Conservation (phyloP, 2,888 invertebrate species). For the Chromoteleia sp. region DNA sequence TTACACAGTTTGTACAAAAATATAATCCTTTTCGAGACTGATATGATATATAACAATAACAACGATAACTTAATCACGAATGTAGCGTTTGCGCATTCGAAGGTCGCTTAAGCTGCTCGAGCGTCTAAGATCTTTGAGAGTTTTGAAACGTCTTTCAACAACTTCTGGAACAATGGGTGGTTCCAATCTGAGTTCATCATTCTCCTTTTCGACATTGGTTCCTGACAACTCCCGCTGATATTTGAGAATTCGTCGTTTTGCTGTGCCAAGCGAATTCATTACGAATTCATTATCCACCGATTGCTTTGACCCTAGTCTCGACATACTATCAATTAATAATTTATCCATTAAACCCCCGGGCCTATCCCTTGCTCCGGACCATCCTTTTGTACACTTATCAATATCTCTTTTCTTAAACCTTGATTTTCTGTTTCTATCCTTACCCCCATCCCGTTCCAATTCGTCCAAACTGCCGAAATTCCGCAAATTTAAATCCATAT, state of each 20-base stretch:
- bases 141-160: slow-evolving; percentile 86
- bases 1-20: slow-evolving; percentile 30
- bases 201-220: slow-evolving; percentile 10
- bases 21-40: slow-evolving; percentile 6
- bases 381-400: background rate
- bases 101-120: slow-evolving; percentile 16
- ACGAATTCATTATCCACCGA: slow-evolving; percentile 32
- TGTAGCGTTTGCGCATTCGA: slow-evolving; percentile 21
- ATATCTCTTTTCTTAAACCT: background rate
- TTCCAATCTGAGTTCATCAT: slow-evolving; percentile 52
- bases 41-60: slow-evolving; percentile 10
- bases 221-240: slow-evolving; percentile 30
- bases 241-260: slow-evolving; percentile 17
- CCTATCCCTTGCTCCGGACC: background rate
- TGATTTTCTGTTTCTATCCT: background rate
- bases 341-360: slow-evolving; percentile 11
- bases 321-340: slow-evolving; percentile 13
- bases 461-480: slow-evolving; percentile 33
- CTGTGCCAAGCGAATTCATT: slow-evolving; percentile 8
- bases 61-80: slow-evolving; percentile 24
- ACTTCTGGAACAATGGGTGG: slow-evolving; percentile 84
- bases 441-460: slow-evolving; percentile 6
- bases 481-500: slow-evolving; percentile 14
- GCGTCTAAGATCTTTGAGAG: slow-evolving; percentile 77
- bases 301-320: slow-evolving; percentile 13